Evolutionary conservation across 1,140 invertebrate genomes (phyloP).

Genomic region (Cydia splendana): DNA sequence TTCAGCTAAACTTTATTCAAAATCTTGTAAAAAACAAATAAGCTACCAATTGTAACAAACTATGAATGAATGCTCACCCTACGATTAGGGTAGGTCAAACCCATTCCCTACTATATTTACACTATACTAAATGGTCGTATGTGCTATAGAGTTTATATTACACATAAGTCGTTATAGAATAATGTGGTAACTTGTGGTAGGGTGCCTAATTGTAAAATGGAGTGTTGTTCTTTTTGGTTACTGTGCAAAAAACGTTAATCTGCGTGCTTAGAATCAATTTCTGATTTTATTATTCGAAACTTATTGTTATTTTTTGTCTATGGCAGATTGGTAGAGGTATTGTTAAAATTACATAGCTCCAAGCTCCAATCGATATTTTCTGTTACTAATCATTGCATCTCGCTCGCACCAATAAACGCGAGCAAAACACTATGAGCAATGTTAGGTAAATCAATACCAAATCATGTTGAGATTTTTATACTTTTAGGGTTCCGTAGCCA

Average conservation of each 20-base stretch:
- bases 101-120: neutral
- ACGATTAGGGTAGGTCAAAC: neutral
- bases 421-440: no score
- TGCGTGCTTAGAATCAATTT: neutral
- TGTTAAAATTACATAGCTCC: no score
- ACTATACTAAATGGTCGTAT: neutral
- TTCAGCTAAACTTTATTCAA: no score
- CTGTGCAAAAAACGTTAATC: neutral
- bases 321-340: neutral
- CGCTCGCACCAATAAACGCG: no score
- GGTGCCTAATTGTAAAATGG: neutral
- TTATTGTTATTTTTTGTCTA: neutral
- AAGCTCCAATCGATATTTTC: no score
- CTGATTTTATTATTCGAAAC: conserved; percentile 1
- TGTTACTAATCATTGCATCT: no score
- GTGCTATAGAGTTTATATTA: neutral
- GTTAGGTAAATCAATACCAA: no score
- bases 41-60: neutral
- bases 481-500: no score
- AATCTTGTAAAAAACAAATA: neutral
- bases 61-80: conserved; percentile 4
- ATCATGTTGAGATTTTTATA: no score
- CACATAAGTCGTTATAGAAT: neutral
- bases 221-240: neutral
- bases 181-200: neutral